These are phyloP conservation scores for Piezodorus guildinii DNA, from an alignment of 1,140 invertebrate genomes.

Conservation along the genomic window DNA sequence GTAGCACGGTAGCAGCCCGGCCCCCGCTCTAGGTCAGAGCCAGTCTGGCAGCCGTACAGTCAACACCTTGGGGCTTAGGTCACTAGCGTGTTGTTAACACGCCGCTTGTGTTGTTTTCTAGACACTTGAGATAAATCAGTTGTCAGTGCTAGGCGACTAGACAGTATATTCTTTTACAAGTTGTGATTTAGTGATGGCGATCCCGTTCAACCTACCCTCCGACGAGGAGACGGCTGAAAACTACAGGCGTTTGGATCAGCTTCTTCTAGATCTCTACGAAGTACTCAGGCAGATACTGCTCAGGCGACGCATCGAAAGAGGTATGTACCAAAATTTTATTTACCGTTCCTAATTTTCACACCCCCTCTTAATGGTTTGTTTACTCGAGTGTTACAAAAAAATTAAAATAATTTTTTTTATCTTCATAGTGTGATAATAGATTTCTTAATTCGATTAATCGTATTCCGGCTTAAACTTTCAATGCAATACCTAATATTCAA, in stretches of 20 bases:
- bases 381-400: no score
- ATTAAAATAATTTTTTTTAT: no score
- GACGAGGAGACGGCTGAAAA: slow-evolving; percentile 31
- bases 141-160: no score
- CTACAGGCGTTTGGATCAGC: slow-evolving; percentile 28
- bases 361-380: not conserved
- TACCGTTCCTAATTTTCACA: no score
- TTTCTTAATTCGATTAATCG: no score
- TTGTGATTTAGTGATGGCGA: slow-evolving; percentile 31
- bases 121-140: no score
- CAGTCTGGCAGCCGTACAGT: not conserved
- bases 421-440: no score
- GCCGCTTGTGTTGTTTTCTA: no score
- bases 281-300: slow-evolving; percentile 28
- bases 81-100: no score
- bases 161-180: no score
- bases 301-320: slow-evolving; percentile 2
- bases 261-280: slow-evolving; percentile 30
- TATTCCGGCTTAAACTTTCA: no score
- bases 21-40: slow-evolving; percentile 2
- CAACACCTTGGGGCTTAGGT: not conserved
- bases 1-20: not conserved
- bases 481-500: no score
- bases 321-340: not conserved
- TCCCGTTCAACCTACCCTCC: slow-evolving; percentile 35